Percentiles rank a stretch among this genome's conserved stretches.
Evolutionary conservation across 2,797 vertebrate genomes (phyloP).

Genomic region (Argya squamiceps): DNA sequence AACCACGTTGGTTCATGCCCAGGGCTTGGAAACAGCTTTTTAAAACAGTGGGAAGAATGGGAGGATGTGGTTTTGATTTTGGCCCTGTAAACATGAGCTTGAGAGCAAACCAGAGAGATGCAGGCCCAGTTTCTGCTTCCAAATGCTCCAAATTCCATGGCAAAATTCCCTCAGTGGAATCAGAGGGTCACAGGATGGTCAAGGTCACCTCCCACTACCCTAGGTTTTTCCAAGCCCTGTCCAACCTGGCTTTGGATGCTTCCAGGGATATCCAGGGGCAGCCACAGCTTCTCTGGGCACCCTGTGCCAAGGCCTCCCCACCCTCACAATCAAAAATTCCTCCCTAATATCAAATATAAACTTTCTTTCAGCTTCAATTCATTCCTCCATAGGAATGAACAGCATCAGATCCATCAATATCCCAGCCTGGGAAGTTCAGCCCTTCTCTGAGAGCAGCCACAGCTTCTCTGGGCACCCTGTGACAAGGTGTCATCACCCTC

Average conservation of each 20-base stretch:
- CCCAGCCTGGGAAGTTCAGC: not conserved
- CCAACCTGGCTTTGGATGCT: fast-evolving
- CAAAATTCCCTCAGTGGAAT: not conserved
- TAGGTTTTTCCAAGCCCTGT: fast-evolving
- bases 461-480: no score
- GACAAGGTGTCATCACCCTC: no score
- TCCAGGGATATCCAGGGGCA: not conserved
- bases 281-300: not conserved
- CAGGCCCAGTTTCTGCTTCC: not conserved
- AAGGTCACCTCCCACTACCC: fast-evolving
- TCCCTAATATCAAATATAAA: fast-evolving
- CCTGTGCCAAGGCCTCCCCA: fast-evolving
- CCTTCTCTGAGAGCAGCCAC: not conserved
- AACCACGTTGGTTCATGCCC: not conserved
- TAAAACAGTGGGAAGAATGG: not conserved
- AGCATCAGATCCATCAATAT: fast-evolving
- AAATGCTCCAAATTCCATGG: fast-evolving
- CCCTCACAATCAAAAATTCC: no score
- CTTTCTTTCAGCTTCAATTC: not conserved
- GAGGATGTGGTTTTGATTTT: not conserved
- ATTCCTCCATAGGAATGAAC: fast-evolving
- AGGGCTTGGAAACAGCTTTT: not conserved
- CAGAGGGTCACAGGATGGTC: not conserved
- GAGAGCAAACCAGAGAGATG: fast-evolving
- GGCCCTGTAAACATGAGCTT: not conserved